Conservation (phyloP, 2,113 vertebrate genomes). For the Accipiter virgatus region DNA sequence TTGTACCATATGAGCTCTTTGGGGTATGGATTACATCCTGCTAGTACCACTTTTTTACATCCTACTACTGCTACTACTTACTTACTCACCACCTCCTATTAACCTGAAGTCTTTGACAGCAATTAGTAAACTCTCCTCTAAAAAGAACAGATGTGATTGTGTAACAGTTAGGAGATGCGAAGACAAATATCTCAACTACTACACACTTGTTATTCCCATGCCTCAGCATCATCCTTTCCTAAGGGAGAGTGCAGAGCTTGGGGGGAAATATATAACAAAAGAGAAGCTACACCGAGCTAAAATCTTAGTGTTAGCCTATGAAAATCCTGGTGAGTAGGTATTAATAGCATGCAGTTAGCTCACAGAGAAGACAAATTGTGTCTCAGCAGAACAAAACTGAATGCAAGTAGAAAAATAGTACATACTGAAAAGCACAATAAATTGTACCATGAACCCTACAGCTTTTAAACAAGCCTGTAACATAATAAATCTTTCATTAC, state of each 20-base stretch:
- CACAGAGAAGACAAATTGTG: not conserved
- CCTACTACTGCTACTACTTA: not conserved
- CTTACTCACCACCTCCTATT: not conserved
- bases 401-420: not conserved
- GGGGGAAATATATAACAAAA: not conserved
- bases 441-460: not conserved
- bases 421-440: constrained; percentile 5
- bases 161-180: not conserved
- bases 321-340: constrained; percentile 4
- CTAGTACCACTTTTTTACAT: not conserved
- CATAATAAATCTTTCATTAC: not conserved
- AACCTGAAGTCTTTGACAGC: not conserved
- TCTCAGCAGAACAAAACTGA: not conserved
- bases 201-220: not conserved
- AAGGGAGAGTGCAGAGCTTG: not conserved
- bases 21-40: not conserved
- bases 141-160: not conserved
- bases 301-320: not conserved
- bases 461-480: not conserved
- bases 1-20: not conserved
- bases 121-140: not conserved
- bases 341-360: not conserved
- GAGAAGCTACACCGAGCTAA: not conserved
- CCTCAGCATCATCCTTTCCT: not conserved
- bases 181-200: not conserved